Conservation (phyloP, 2,113 vertebrate genomes). For the Nibea albiflora region DNA sequence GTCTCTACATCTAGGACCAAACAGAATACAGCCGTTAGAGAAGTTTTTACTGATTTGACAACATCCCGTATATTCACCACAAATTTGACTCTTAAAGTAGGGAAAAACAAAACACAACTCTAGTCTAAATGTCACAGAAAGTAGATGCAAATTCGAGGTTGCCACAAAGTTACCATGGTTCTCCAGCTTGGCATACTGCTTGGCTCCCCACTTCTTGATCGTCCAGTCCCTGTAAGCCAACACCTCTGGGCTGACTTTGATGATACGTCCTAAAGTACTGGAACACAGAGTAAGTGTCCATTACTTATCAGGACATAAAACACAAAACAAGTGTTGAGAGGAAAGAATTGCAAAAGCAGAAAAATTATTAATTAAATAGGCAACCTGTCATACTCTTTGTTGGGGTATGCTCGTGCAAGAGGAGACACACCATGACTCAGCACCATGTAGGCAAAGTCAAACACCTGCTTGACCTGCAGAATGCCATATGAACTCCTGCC, state of each 20-base stretch:
- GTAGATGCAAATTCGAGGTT: not conserved
- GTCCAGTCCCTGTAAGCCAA: slow-evolving; percentile 93
- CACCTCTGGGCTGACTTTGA: slow-evolving; percentile 93
- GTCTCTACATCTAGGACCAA: slow-evolving; percentile 64
- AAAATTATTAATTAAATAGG: not conserved
- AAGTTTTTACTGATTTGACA: not conserved
- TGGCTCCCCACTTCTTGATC: slow-evolving; percentile 89
- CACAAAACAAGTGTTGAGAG: not conserved
- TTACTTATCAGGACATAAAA: not conserved
- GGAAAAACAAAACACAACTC: not conserved
- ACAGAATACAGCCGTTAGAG: not conserved
- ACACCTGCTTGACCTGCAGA: slow-evolving; percentile 98
- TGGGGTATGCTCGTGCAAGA: slow-evolving; percentile 93
- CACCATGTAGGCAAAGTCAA: slow-evolving; percentile 98
- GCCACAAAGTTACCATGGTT: slow-evolving; percentile 57
- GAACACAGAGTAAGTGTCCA: not conserved
- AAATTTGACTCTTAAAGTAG: not conserved
- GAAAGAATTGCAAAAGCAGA: not conserved
- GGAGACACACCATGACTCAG: slow-evolving; percentile 94
- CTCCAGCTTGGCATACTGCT: slow-evolving; percentile 67
- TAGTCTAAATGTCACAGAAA: not conserved
- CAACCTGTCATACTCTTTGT: slow-evolving; percentile 96
- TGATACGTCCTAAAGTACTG: slow-evolving; percentile 94
- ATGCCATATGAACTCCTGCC: slow-evolving; percentile 96
- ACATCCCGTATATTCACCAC: not conserved